Evolutionary conservation across 2,797 vertebrate species (phyloP).

Genomic region (Poeciliopsis infans): DNA sequence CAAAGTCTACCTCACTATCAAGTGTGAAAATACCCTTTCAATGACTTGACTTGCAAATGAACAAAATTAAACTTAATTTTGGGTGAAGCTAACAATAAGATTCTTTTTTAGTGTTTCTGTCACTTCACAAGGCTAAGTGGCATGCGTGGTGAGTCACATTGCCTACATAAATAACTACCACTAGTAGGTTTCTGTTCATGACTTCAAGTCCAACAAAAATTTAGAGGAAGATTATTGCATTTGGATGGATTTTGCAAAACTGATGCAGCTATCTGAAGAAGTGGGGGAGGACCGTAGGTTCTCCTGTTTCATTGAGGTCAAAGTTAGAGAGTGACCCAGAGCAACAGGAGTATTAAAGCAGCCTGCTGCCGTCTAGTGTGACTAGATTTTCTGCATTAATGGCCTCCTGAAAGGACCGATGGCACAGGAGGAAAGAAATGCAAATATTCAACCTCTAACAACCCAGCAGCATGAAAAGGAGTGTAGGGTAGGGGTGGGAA

Average conservation of each 20-base stretch:
- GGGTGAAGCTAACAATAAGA: not conserved
- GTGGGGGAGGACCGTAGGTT: conserved; percentile 58
- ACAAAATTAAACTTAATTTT: not conserved
- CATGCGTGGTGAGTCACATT: not conserved
- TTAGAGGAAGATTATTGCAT: conserved; percentile 3
- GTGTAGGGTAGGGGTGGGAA: no score
- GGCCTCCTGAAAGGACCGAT: conserved; percentile 66
- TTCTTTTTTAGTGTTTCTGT: not conserved
- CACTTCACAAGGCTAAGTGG: not conserved
- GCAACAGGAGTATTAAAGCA: conserved; percentile 74
- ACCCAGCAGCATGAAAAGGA: conserved; percentile 18
- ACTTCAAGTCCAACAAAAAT: not conserved
- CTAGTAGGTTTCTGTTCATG: not conserved
- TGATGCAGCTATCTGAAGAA: conserved; percentile 72
- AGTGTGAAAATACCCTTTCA: not conserved
- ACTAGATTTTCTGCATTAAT: conserved; percentile 52
- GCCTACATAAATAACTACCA: not conserved
- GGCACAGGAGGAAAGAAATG: conserved; percentile 63
- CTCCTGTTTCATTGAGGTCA: conserved; percentile 74
- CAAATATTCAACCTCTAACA: conserved; percentile 58
- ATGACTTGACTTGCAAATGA: not conserved
- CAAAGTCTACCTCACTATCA: no score
- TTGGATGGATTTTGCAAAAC: conserved; percentile 32
- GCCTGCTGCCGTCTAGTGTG: conserved; percentile 58
- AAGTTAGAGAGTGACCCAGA: conserved; percentile 70